Evolutionary conservation across 1,140 invertebrate genomes (phyloP).

Genomic region (Leptopilina clavipes): DNA sequence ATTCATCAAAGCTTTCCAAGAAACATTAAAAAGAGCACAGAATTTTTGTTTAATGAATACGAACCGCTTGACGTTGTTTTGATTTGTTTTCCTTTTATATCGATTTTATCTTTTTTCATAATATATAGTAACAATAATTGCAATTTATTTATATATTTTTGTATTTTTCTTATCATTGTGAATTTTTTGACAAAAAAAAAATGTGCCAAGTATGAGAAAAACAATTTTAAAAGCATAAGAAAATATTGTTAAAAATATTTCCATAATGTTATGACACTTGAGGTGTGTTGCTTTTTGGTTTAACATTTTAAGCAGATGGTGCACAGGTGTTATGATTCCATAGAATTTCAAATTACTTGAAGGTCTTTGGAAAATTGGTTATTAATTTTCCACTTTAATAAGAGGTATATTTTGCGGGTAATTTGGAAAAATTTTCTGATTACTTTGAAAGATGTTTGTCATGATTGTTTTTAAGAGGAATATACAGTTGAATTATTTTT

Average conservation of each 20-base stretch:
- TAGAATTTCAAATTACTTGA: constrained; percentile 2
- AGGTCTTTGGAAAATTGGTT: neutral
- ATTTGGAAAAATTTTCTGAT: neutral
- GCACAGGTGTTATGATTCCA: constrained; percentile 3
- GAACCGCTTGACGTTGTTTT: too few species aligned
- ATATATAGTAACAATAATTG: too few species aligned
- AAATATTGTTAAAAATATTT: constrained; percentile 12
- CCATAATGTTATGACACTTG: neutral
- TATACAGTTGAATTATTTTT: too few species aligned
- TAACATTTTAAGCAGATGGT: constrained; percentile 8
- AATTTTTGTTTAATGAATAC: neutral
- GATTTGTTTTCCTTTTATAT: too few species aligned
- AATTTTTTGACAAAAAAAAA: too few species aligned
- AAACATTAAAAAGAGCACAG: neutral
- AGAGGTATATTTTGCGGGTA: too few species aligned
- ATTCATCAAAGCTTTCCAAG: neutral
- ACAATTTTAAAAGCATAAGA: neutral
- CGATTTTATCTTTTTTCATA: too few species aligned
- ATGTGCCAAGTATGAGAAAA: neutral
- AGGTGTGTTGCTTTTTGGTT: neutral
- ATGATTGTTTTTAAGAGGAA: too few species aligned
- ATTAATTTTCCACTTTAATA: neutral
- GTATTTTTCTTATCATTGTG: too few species aligned
- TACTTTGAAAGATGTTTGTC: too few species aligned
- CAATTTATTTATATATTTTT: too few species aligned